Percentiles rank a stretch among this genome's conserved stretches.
Conservation (phyloP, 2,113 vertebrate genomes). For the Eurypyga helias region DNA sequence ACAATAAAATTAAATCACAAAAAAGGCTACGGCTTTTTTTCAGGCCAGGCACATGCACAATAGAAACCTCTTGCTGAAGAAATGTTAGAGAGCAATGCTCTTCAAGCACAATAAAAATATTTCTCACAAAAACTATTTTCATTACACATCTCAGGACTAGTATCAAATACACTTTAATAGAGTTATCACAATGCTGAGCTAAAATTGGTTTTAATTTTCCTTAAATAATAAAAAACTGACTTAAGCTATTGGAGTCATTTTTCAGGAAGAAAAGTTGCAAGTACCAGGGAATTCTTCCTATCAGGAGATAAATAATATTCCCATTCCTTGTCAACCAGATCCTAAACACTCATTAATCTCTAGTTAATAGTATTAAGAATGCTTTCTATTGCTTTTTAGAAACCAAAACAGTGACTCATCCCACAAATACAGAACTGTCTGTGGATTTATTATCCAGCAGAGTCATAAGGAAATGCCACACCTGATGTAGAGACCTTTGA, state of each 20-base stretch:
- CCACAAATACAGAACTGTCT: constrained; percentile 62
- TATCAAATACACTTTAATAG: not conserved
- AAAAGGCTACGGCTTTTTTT: not conserved
- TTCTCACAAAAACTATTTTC: not conserved
- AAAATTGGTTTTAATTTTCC: not conserved
- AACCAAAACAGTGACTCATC: constrained; percentile 71
- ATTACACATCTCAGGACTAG: not conserved
- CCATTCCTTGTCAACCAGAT: constrained; percentile 27
- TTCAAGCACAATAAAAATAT: not conserved
- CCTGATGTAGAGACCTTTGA: constrained; percentile 67
- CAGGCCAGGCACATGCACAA: not conserved
- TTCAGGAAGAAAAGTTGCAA: not conserved
- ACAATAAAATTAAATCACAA: not conserved
- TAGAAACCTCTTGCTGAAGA: not conserved
- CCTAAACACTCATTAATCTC: constrained; percentile 38
- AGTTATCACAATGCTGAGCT: not conserved
- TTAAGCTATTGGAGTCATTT: not conserved
- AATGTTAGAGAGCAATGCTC: not conserved
- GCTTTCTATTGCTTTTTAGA: constrained; percentile 40
- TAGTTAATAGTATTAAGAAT: constrained; percentile 48
- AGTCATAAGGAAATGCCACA: constrained; percentile 77
- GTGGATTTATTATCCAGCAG: constrained; percentile 71
- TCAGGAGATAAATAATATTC: constrained; percentile 10
- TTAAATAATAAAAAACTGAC: not conserved
- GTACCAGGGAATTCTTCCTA: not conserved